Evolutionary conservation across 2,113 vertebrate genomes (phyloP).

Genomic region (Leptosomus discolor): DNA sequence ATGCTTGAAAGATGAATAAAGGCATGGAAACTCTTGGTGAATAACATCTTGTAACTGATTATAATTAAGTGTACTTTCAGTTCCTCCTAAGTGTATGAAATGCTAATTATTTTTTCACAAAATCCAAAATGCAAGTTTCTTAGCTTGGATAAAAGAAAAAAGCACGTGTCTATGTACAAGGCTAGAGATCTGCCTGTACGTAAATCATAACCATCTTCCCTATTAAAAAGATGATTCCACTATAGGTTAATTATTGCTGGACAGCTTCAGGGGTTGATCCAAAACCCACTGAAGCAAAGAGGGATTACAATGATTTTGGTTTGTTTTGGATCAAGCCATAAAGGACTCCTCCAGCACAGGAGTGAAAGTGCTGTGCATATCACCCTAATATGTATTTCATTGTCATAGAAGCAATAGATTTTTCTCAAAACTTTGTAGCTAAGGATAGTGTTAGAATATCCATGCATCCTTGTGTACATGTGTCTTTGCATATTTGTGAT

Average conservation of each 20-base stretch:
- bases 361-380: neutral
- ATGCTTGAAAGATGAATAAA: constrained; percentile 66
- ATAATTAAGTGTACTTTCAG: constrained; percentile 55
- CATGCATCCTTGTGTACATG: neutral
- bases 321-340: neutral
- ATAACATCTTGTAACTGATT: constrained; percentile 50
- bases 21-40: constrained; percentile 19
- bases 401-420: neutral
- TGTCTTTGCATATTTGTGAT: neutral
- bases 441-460: fast-evolving
- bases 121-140: constrained; percentile 33
- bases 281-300: neutral
- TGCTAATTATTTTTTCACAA: constrained; percentile 56
- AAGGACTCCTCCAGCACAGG: neutral
- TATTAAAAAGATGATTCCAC: constrained; percentile 24
- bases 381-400: neutral
- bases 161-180: neutral
- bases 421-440: neutral
- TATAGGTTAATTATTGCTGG: constrained; percentile 20
- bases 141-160: neutral
- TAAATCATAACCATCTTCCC: neutral
- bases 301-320: neutral
- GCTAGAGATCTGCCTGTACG: neutral
- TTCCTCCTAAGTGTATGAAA: constrained; percentile 48
- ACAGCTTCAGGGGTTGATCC: neutral